Conservation (phyloP, 2,797 vertebrate genomes). For the Bucorvus abyssinicus region DNA sequence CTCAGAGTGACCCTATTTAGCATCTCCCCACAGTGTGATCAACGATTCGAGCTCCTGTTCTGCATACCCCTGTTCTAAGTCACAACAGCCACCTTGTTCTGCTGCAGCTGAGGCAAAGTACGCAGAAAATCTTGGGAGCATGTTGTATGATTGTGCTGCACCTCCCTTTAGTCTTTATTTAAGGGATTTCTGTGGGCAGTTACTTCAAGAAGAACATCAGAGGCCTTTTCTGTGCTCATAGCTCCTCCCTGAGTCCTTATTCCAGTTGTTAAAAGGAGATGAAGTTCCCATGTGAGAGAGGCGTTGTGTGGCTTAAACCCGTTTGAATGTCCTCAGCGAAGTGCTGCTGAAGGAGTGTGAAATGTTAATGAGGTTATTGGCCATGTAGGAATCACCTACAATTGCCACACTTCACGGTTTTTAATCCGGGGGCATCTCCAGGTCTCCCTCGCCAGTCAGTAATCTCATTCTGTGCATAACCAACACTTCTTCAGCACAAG, state of each 20-base stretch:
- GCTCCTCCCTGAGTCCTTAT: neutral
- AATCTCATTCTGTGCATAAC: neutral
- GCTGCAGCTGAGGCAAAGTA: neutral
- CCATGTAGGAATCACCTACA: neutral
- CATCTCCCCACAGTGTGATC: neutral
- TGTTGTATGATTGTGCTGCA: neutral
- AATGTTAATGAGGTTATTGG: neutral
- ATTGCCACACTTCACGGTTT: neutral
- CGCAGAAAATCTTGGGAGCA: accelerated
- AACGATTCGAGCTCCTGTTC: neutral
- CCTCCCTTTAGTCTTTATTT: neutral
- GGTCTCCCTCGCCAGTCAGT: neutral
- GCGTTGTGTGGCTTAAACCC: neutral
- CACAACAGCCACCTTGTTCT: neutral
- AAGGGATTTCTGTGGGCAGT: neutral
- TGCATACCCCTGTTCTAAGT: too few relatives aligned
- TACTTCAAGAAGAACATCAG: neutral
- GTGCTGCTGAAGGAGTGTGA: neutral
- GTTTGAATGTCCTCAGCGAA: neutral
- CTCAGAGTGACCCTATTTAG: neutral
- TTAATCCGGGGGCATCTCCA: neutral
- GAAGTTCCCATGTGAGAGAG: neutral
- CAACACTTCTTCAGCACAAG: neutral
- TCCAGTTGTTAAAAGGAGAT: neutral
- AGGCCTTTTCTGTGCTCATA: neutral